phyloP scores from a whole-genome alignment of 2,113 vertebrate genomes.

The Aramus guarauna region DNA sequence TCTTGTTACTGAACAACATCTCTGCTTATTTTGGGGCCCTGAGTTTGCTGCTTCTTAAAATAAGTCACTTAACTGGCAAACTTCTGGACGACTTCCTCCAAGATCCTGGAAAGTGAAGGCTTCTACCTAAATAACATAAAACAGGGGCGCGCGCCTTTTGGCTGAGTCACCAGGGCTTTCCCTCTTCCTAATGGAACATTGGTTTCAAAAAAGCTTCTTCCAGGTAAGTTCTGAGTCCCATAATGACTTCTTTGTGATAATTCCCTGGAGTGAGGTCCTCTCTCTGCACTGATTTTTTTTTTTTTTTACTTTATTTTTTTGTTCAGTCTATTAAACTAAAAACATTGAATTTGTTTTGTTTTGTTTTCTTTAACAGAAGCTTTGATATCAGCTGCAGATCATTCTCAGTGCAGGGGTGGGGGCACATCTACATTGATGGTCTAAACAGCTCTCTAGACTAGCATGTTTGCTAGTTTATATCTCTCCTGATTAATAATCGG shows the following conservation, averaged over 20 bases:
- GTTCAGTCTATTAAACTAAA: slow-evolving; percentile 77
- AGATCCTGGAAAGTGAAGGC: slow-evolving; percentile 86
- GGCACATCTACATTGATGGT: slow-evolving; percentile 71
- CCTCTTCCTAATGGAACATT: slow-evolving; percentile 81
- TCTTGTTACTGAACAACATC: slow-evolving; percentile 84
- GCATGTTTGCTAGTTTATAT: slow-evolving; percentile 69
- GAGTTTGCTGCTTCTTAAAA: slow-evolving; percentile 78
- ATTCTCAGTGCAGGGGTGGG: slow-evolving; percentile 80
- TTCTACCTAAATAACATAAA: slow-evolving; percentile 79
- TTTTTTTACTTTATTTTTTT: slow-evolving; percentile 3
- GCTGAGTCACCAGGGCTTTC: slow-evolving; percentile 84
- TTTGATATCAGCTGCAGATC: slow-evolving; percentile 80
- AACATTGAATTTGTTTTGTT: slow-evolving; percentile 78
- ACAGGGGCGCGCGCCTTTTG: slow-evolving; percentile 83
- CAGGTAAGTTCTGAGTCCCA: slow-evolving; percentile 81
- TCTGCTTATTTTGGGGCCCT: slow-evolving; percentile 81
- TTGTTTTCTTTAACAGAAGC: slow-evolving; percentile 84
- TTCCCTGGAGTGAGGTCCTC: slow-evolving; percentile 67
- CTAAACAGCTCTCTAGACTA: slow-evolving; percentile 75
- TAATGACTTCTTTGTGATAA: slow-evolving; percentile 66
- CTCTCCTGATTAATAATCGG: slow-evolving; percentile 40
- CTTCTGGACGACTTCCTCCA: slow-evolving; percentile 83
- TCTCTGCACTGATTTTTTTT: slow-evolving; percentile 71
- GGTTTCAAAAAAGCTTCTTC: slow-evolving; percentile 79
- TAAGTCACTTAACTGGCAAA: slow-evolving; percentile 79